A percentile compares a stretch with the other conserved stretches of the same genome.
Evolutionary conservation across 2,113 vertebrate genomes (phyloP).

Genomic region (Perca fluviatilis): DNA sequence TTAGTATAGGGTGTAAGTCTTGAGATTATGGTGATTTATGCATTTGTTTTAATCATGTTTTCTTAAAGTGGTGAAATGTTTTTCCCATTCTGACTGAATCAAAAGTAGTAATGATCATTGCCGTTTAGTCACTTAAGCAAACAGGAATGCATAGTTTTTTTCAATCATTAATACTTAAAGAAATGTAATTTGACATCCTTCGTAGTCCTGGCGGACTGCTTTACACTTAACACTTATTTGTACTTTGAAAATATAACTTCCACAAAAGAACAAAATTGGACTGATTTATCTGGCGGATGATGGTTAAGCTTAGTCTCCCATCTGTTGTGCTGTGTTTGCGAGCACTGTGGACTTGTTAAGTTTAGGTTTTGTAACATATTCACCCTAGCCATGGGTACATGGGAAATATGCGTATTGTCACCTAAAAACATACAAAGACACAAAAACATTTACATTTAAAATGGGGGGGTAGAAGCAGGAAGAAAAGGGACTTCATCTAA

Average conservation of each 20-base stretch:
- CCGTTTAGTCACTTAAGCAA: conserved; percentile 12
- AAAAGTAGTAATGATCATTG: conserved; percentile 9
- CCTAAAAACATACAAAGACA: conserved; percentile 52
- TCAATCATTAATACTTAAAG: conserved; percentile 1
- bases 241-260: conserved; percentile 30
- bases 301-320: background rate
- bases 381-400: conserved; percentile 2
- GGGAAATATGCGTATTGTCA: conserved; percentile 35
- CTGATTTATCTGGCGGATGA: background rate
- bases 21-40: conserved; percentile 31
- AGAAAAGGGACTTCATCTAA: conserved; percentile 41
- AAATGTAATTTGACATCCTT: conserved; percentile 30
- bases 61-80: background rate
- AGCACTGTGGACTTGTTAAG: conserved; percentile 1
- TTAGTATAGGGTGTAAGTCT: background rate
- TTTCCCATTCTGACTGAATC: background rate
- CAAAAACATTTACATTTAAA: conserved; percentile 34
- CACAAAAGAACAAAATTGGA: conserved; percentile 6
- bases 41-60: conserved; percentile 1
- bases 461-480: conserved; percentile 42
- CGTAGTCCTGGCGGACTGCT: background rate
- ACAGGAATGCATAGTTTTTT: conserved; percentile 39
- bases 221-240: conserved; percentile 1
- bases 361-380: conserved; percentile 1
- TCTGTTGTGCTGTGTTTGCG: background rate